Evolutionary conservation across 2,113 vertebrate genomes (phyloP).

Genomic region (Sigmodon hispidus): DNA sequence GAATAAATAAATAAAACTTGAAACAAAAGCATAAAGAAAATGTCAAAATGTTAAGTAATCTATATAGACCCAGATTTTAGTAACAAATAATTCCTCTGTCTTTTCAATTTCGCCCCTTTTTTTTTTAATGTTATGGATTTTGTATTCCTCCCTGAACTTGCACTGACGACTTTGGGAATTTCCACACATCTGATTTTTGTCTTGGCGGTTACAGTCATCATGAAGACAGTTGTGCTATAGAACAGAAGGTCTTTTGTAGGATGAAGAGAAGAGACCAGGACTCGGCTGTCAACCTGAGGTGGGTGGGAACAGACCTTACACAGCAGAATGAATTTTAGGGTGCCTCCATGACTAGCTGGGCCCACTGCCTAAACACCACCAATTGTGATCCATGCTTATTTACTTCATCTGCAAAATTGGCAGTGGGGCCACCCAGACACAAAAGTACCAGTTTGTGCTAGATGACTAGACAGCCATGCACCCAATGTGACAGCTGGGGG

Average conservation of each 20-base stretch:
- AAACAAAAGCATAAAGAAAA: conserved; percentile 9
- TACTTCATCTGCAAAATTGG: background rate
- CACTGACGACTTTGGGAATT: background rate
- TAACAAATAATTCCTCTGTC: conserved; percentile 9
- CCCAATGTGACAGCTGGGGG: background rate
- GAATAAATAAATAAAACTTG: background rate
- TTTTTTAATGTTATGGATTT: background rate
- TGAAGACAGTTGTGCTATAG: background rate
- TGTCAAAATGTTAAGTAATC: conserved; percentile 28
- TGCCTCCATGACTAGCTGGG: background rate
- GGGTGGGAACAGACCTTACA: background rate
- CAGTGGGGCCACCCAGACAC: background rate
- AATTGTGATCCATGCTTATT: background rate
- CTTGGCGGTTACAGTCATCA: background rate
- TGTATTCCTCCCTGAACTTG: conserved; percentile 14
- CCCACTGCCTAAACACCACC: background rate
- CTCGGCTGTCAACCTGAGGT: background rate
- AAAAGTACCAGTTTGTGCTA: conserved; percentile 8
- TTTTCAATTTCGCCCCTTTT: conserved; percentile 15
- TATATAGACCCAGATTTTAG: background rate
- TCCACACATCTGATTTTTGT: conserved; percentile 28
- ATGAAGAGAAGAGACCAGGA: background rate
- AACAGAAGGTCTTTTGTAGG: background rate
- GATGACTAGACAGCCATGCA: background rate
- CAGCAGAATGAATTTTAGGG: background rate